Conservation (phyloP, 1,140 invertebrate species). For the Cepaea nemoralis region DNA sequence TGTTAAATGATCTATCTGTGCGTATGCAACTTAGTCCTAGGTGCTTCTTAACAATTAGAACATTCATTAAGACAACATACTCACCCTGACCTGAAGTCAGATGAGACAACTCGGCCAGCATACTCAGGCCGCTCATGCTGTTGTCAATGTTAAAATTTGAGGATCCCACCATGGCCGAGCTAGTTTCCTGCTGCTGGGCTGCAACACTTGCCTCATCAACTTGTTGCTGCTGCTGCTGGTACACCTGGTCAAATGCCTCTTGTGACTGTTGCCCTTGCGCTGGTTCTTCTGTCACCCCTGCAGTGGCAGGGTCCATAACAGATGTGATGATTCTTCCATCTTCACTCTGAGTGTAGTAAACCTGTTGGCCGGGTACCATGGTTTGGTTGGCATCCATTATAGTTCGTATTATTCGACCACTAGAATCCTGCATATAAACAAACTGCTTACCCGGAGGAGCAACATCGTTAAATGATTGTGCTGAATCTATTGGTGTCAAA, state of each 20-base stretch:
- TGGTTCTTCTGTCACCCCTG: slow-evolving; percentile 14
- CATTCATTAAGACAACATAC: too few relatives aligned
- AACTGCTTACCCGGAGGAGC: slow-evolving; percentile 39
- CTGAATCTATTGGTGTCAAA: slow-evolving; percentile 36
- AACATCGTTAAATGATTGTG: slow-evolving; percentile 39
- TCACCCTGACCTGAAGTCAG: slow-evolving; percentile 35
- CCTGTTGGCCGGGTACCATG: slow-evolving; percentile 39
- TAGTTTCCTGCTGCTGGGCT: neutral
- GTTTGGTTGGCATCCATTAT: slow-evolving; percentile 42
- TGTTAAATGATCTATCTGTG: too few relatives aligned
- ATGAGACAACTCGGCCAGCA: slow-evolving; percentile 38
- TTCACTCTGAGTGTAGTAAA: slow-evolving; percentile 41
- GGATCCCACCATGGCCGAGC: neutral
- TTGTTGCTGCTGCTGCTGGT: slow-evolving; percentile 16
- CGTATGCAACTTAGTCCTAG: too few relatives aligned
- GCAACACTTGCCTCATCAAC: neutral
- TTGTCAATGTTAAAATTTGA: slow-evolving; percentile 26
- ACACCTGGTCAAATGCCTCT: neutral
- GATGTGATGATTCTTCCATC: slow-evolving; percentile 40
- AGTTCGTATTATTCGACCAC: slow-evolving; percentile 36
- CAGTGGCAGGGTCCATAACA: slow-evolving; percentile 34
- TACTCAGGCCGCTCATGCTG: slow-evolving; percentile 37
- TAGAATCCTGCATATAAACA: slow-evolving; percentile 42
- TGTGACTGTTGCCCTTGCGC: neutral
- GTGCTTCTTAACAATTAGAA: too few relatives aligned